Conservation (phyloP, 2,797 vertebrate genomes). For the Falco naumanni region DNA sequence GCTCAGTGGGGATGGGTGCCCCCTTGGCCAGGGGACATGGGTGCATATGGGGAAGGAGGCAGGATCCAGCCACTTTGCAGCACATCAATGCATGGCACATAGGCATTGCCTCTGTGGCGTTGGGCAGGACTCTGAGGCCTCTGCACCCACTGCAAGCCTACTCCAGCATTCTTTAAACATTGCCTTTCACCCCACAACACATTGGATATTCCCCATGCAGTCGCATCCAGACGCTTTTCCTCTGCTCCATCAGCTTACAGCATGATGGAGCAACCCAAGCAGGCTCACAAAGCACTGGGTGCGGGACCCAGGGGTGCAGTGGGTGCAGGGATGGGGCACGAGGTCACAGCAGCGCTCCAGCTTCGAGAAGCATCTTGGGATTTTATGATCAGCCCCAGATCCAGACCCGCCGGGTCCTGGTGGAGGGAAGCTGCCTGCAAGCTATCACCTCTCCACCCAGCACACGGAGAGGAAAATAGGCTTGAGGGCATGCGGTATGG, state of each 20-base stretch:
- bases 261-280: accelerated
- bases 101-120: accelerated
- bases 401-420: not conserved
- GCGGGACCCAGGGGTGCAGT: not conserved
- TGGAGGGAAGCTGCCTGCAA: not conserved
- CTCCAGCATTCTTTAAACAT: not conserved
- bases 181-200: not conserved
- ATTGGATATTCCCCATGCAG: not conserved
- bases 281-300: not conserved
- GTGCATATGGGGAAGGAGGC: not conserved
- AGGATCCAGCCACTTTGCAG: not conserved
- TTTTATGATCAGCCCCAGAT: not conserved
- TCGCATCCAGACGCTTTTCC: accelerated
- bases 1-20: not conserved
- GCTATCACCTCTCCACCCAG: not conserved
- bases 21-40: not conserved
- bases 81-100: not conserved
- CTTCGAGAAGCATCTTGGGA: not conserved
- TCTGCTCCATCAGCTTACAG: not conserved
- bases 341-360: not conserved
- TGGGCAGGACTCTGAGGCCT: not conserved
- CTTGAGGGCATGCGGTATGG: not conserved
- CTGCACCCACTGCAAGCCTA: not conserved
- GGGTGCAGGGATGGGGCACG: not conserved
- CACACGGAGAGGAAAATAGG: not conserved